Conservation (phyloP, 2,888 invertebrate species). For the Tineola bisselliella region DNA sequence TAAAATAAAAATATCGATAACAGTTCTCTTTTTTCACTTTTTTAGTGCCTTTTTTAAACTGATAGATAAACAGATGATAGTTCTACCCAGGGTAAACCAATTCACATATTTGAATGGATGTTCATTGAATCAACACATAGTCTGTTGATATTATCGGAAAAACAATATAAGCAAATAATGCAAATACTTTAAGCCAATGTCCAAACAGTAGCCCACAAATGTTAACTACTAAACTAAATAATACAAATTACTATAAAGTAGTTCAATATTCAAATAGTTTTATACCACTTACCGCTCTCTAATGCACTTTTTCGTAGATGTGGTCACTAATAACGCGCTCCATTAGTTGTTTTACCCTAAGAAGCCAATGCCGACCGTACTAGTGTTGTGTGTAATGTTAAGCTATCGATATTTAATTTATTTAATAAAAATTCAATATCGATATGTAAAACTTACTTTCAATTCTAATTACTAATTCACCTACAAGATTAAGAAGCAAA, state of each 20-base stretch:
- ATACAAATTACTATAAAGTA: neutral
- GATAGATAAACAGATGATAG: too few relatives aligned
- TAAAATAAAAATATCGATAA: neutral
- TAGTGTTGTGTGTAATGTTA: slow-evolving; percentile 11
- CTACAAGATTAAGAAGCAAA: neutral
- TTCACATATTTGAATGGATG: too few relatives aligned
- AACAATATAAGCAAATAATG: too few relatives aligned
- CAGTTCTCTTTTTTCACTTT: neutral
- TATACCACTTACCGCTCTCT: slow-evolving; percentile 55
- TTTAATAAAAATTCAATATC: slow-evolving; percentile 5
- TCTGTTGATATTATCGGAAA: too few relatives aligned
- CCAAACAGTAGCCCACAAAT: neutral
- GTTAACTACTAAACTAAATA: too few relatives aligned
- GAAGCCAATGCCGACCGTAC: slow-evolving; percentile 21
- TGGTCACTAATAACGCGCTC: slow-evolving; percentile 47
- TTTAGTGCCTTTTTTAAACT: too few relatives aligned
- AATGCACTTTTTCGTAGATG: slow-evolving; percentile 61
- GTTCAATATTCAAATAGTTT: slow-evolving; percentile 60
- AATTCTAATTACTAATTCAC: neutral
- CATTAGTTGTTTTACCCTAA: slow-evolving; percentile 51
- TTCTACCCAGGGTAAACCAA: too few relatives aligned
- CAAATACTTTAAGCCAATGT: too few relatives aligned
- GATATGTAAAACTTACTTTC: neutral
- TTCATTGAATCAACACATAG: too few relatives aligned
- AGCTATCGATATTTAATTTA: slow-evolving; percentile 9